phyloP scores from a whole-genome alignment of 2,797 vertebrate species.

The Glyptemys insculpta region DNA sequence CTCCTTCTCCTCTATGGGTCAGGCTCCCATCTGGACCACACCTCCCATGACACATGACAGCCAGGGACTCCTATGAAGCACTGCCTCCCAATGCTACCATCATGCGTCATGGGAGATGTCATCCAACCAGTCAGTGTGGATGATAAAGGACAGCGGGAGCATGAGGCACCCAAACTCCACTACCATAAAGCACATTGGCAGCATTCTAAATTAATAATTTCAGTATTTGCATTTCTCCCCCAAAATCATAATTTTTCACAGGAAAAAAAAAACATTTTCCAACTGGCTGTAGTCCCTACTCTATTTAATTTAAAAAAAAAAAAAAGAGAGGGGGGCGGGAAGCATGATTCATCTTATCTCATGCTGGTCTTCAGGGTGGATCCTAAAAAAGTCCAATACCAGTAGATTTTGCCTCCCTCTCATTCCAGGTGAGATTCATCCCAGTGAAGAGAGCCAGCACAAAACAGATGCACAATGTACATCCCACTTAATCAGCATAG shows the following conservation, averaged over 20 bases:
- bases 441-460: not conserved
- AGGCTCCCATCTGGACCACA: not conserved
- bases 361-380: not conserved
- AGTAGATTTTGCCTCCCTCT: not conserved
- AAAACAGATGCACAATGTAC: not conserved
- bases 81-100: not conserved
- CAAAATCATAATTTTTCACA: not conserved
- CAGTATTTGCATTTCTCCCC: not conserved
- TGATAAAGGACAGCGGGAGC: not conserved
- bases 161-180: not conserved
- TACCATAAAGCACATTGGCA: not conserved
- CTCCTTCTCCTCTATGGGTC: not conserved
- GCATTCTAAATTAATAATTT: not conserved
- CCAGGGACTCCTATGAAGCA: rapidly evolving
- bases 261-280: not conserved
- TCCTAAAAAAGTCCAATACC: not conserved
- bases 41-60: not conserved
- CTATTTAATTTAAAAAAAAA: no score
- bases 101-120: rapidly evolving
- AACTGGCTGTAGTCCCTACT: not conserved
- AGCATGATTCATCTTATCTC: not conserved
- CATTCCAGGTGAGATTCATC: not conserved
- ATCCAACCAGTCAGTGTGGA: not conserved
- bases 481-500: not conserved
- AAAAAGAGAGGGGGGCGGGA: not conserved